Evolutionary conservation across 2,797 vertebrate species (phyloP), one percentile per base, ranked within the genome.

Genomic region (Sebastes kiyomatsui): DNA sequence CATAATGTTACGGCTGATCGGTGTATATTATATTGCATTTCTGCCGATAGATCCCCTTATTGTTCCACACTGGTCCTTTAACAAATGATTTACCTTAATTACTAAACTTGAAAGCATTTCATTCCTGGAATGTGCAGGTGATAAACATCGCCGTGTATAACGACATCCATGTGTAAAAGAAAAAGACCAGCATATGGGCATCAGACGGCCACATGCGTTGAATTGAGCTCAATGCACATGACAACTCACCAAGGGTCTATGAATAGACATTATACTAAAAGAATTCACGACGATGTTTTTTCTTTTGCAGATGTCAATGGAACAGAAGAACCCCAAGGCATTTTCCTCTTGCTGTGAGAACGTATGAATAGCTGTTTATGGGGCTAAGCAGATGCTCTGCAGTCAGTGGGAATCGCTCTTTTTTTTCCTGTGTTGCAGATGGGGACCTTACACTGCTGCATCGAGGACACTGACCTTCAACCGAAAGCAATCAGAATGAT

Each of bases 311-410:
- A 77, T 72, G 73, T 46, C 22, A 46, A 75, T 30, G 66, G 66
- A 88, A 78, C 77, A 83, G 65, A 76, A 49, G 54, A 58, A 42
- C 72, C 91, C 83, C 2, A 0, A 67, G 75, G 87, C 77, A 1
- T 27, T 75, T 52, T 82, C 67, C 46, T 67, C 68, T 78, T n/a
- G 2, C 72, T 64, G 32, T 52, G 73, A 66, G 65, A 84, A 38
- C 25, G 69, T 52, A 42, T 46, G 75, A 60, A 71, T 54, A 28
- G 61, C 69, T 84, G 84, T 90, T 92, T 85, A 88, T 80, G 81
- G 69, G 83, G 33, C 20, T 62, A 22, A 88, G 78, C 88, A 88
- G 82, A 89, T 88, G 85, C 83, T 77, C 55, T 49, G 4, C 69
- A 72, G 74, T 87, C 85, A 87, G 83, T 69, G 68, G 83, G 83